phyloP scores from a whole-genome alignment of 2,113 vertebrate species.

The Seriola quinqueradiata region DNA sequence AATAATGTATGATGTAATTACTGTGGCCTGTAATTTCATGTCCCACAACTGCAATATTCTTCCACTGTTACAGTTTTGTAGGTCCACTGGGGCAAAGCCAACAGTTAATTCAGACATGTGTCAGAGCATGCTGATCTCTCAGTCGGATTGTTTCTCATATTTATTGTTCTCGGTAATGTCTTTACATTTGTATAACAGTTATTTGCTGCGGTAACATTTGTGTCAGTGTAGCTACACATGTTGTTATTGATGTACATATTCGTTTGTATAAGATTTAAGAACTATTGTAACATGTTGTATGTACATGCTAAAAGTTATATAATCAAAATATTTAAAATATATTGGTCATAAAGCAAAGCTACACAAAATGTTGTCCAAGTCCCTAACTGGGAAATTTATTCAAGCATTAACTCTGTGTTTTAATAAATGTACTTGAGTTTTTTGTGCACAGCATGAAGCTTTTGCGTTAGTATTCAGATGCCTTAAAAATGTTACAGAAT shows the following conservation, averaged over 20 bases:
- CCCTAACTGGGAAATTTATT: constrained; percentile 4
- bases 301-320: constrained; percentile 7
- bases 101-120: constrained; percentile 15
- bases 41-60: constrained; percentile 11
- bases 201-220: neutral
- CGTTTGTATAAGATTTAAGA: constrained; percentile 34
- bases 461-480: neutral
- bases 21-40: constrained; percentile 26
- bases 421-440: neutral
- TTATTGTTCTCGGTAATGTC: constrained; percentile 49
- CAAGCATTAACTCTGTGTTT: constrained; percentile 5
- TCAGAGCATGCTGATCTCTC: neutral
- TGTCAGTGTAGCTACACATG: neutral
- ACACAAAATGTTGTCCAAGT: constrained; percentile 2
- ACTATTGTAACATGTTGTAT: constrained; percentile 25
- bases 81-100: constrained; percentile 15
- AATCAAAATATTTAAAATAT: constrained; percentile 33
- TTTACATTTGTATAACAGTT: constrained; percentile 1
- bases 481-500: neutral
- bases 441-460: neutral
- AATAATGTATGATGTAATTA: constrained; percentile 24
- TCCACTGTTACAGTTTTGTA: constrained; percentile 65
- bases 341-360: neutral
- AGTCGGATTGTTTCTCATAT: constrained; percentile 46
- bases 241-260: constrained; percentile 51